Conservation (phyloP, 2,113 vertebrate genomes). For the Otocyon megalotis region DNA sequence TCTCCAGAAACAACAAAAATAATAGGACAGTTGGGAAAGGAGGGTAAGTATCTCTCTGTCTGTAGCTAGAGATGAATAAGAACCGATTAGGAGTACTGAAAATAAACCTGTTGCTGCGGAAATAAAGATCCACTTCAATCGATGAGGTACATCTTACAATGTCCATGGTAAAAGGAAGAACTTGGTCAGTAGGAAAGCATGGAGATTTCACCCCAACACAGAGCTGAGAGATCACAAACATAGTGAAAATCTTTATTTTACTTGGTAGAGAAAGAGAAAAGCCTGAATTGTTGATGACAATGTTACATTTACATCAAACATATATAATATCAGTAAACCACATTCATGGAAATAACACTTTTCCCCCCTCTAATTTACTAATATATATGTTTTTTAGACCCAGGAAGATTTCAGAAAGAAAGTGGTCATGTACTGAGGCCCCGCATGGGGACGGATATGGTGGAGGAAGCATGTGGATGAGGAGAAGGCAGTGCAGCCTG, state of each 20-base stretch:
- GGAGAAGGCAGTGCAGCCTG: fast-evolving
- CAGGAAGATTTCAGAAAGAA: neutral
- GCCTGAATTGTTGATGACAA: neutral
- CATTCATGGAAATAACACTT: neutral
- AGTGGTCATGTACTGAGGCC: neutral
- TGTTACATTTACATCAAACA: neutral
- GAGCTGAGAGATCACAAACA: neutral
- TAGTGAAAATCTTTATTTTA: neutral
- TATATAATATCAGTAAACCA: neutral
- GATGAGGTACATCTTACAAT: neutral
- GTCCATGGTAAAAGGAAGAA: neutral
- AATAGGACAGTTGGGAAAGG: neutral
- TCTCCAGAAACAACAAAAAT: neutral
- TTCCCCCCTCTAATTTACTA: neutral
- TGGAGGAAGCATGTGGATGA: neutral
- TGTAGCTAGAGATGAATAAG: neutral
- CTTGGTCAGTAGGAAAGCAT: neutral
- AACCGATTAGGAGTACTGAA: fast-evolving
- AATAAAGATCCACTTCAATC: neutral
- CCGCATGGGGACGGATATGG: neutral
- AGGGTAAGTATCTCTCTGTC: neutral
- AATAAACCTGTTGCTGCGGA: neutral
- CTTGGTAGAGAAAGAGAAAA: too few relatives aligned
- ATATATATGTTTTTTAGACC: neutral
- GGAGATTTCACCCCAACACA: neutral